Evolutionary conservation across 1,140 invertebrate species (phyloP).

Genomic region (Drosophila santomea): DNA sequence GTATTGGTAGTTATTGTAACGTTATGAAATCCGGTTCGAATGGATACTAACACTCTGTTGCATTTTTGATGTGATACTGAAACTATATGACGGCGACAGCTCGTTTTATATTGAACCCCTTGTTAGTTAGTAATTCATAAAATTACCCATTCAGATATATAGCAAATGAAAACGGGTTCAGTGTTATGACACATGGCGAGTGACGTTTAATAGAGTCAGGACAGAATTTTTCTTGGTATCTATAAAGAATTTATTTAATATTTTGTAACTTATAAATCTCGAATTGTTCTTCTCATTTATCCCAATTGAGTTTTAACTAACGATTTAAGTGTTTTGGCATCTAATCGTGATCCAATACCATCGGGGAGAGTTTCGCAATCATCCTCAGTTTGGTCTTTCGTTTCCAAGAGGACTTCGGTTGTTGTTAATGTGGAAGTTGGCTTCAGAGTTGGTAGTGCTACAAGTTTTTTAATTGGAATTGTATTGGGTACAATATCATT

Average conservation of each 20-base stretch:
- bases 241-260: background rate
- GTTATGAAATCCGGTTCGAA: background rate
- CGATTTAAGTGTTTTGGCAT: background rate
- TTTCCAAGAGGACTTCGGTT: background rate
- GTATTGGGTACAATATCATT: background rate
- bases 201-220: background rate
- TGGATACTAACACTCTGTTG: slow-evolving; percentile 25
- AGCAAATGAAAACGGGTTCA: slow-evolving; percentile 11
- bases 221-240: background rate
- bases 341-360: background rate
- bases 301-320: background rate
- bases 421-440: background rate
- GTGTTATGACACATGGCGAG: background rate
- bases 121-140: slow-evolving; percentile 10
- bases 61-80: slow-evolving; percentile 30
- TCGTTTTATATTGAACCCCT: slow-evolving; percentile 14
- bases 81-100: background rate
- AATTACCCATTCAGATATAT: slow-evolving; percentile 1
- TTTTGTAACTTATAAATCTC: background rate
- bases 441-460: background rate
- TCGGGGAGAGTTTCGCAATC: slow-evolving; percentile 1
- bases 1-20: background rate
- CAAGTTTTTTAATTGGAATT: background rate
- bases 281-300: background rate
- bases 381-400: background rate